Evolutionary conservation across 2,888 invertebrate genomes (phyloP).

Genomic region (Melanophora roralis): DNA sequence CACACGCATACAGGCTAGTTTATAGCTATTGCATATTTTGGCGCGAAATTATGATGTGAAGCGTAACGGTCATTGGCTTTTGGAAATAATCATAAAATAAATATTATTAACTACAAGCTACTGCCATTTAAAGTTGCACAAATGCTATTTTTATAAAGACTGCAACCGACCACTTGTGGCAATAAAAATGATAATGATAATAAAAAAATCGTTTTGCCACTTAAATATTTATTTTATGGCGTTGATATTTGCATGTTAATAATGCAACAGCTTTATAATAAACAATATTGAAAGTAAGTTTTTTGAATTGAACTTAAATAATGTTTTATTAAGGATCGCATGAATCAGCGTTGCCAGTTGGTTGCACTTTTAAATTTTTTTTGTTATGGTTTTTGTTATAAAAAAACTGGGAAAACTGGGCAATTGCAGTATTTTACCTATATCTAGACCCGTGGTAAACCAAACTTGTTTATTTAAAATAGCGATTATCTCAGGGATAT

Average conservation of each 20-base stretch:
- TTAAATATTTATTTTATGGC: constrained; percentile 16
- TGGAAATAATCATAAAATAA: constrained; percentile 11
- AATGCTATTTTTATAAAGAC: constrained; percentile 6
- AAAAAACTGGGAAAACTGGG: background rate
- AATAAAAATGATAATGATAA: constrained; percentile 20
- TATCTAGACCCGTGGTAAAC: too few species aligned
- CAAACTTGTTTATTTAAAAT: too few species aligned
- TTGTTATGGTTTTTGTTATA: background rate
- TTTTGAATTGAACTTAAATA: background rate
- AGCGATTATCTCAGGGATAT: too few species aligned
- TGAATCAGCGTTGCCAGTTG: too few species aligned
- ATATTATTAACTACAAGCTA: background rate
- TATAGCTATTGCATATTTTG: constrained; percentile 43
- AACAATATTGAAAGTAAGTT: constrained; percentile 22
- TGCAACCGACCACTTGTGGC: constrained; percentile 25
- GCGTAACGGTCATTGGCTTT: constrained; percentile 62
- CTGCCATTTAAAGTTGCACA: background rate
- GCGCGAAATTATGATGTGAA: constrained; percentile 56
- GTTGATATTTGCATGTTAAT: constrained; percentile 45
- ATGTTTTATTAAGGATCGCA: too few species aligned
- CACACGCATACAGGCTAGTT: constrained; percentile 57
- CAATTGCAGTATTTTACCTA: too few species aligned
- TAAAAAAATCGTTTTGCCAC: constrained; percentile 22
- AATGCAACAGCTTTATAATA: constrained; percentile 19
- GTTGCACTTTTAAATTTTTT: too few species aligned